These are phyloP conservation scores for Rotaria magnacalcarata DNA, from an alignment of 2,888 invertebrate genomes.

Conservation along the genomic window DNA sequence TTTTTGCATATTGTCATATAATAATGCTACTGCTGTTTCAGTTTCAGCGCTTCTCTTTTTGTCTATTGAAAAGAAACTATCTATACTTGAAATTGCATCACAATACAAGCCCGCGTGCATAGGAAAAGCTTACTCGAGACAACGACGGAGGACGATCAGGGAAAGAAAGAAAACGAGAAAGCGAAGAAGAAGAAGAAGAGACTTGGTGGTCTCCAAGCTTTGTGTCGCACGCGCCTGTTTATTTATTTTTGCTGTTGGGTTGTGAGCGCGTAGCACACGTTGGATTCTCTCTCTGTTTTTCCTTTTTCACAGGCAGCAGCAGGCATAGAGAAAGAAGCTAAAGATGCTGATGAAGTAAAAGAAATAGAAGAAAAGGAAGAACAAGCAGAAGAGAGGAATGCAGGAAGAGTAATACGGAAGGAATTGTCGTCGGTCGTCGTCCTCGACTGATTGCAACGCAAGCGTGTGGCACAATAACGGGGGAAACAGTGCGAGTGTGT, in stretches of 20 bases:
- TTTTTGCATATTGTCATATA: neutral
- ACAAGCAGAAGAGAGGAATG: neutral
- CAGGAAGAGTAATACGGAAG: conserved; percentile 4
- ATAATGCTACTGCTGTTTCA: neutral
- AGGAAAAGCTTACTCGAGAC: conserved; percentile 7
- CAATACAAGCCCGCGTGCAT: neutral
- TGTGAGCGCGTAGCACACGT: neutral
- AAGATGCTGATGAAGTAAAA: conserved; percentile 2
- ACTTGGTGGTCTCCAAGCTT: conserved; percentile 5
- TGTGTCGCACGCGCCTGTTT: conserved; percentile 14
- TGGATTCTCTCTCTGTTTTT: neutral
- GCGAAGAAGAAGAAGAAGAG: neutral
- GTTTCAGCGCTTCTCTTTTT: neutral
- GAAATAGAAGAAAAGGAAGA: neutral
- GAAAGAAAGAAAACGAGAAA: neutral
- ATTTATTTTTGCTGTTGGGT: conserved; percentile 15
- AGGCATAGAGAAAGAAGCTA: neutral
- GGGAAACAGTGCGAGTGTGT: neutral
- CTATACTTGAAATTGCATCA: conserved; percentile 22
- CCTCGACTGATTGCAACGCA: conserved; percentile 15
- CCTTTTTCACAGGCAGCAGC: neutral
- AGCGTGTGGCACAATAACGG: neutral
- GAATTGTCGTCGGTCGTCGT: conserved; percentile 19
- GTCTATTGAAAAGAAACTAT: neutral
- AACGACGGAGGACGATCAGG: conserved; percentile 2